These are phyloP conservation scores for Notothenia rossii DNA, from an alignment of 2,113 vertebrate species.

Conservation along the genomic window DNA sequence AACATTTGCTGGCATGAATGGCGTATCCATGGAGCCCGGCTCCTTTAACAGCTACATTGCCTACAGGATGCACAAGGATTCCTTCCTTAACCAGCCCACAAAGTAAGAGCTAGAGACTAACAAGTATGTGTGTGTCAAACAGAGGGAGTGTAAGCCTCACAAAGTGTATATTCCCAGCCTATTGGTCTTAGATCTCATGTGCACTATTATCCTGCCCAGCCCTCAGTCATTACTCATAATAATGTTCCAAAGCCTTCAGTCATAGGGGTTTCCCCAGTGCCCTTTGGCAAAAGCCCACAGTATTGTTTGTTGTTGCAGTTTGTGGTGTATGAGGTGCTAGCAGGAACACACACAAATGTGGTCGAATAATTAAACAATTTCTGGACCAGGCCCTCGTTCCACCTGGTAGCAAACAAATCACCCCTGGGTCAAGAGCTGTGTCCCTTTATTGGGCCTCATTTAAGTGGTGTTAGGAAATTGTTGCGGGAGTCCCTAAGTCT, in stretches of 20 bases:
- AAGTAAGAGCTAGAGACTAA: conserved; percentile 82
- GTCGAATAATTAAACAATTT: conserved; percentile 22
- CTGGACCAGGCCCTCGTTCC: conserved; percentile 30
- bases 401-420: conserved; percentile 34
- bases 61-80: conserved; percentile 94
- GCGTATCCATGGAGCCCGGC: conserved; percentile 94
- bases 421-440: conserved; percentile 36
- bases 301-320: conserved; percentile 57
- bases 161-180: conserved; percentile 30
- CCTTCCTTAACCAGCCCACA: conserved; percentile 93
- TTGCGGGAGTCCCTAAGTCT: conserved; percentile 14
- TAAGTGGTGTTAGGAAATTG: conserved; percentile 49
- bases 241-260: conserved; percentile 29
- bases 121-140: conserved; percentile 9
- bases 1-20: conserved; percentile 92
- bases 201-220: conserved; percentile 46
- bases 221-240: conserved; percentile 68
- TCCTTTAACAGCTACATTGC: conserved; percentile 94
- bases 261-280: conserved; percentile 33
- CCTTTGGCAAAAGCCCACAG: conserved; percentile 29
- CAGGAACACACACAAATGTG: conserved; percentile 27
- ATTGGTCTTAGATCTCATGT: conserved; percentile 32
- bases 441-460: conserved; percentile 41
- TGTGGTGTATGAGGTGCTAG: conserved; percentile 53
- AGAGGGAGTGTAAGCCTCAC: conserved; percentile 17